Conservation (phyloP, 2,797 vertebrate genomes). For the Hephaestus fuliginosus region DNA sequence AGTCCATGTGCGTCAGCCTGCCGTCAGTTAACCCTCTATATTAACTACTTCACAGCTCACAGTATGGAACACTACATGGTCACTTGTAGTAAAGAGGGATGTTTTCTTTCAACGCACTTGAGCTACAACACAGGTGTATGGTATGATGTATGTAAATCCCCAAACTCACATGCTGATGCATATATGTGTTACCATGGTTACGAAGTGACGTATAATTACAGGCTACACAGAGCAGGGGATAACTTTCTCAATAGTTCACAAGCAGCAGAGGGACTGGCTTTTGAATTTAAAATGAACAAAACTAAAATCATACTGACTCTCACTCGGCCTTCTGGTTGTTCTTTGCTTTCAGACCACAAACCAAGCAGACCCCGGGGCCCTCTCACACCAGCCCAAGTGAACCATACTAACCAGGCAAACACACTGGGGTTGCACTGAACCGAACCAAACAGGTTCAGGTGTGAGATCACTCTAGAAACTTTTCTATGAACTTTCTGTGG, state of each 20-base stretch:
- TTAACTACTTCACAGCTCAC: constrained; percentile 3
- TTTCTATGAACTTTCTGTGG: no score
- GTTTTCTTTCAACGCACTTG: not conserved
- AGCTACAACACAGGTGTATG: not conserved
- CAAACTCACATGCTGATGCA: no score
- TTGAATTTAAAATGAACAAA: no score
- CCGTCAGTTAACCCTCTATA: constrained; percentile 5
- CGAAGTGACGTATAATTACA: not conserved
- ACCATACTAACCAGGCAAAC: no score
- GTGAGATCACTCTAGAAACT: no score
- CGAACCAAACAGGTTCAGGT: no score
- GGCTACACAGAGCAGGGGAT: not conserved
- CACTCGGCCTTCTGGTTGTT: not conserved
- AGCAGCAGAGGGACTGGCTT: not conserved
- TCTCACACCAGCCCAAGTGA: no score
- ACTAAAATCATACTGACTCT: no score
- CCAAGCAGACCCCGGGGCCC: no score
- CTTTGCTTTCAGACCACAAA: not conserved
- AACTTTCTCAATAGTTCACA: not conserved
- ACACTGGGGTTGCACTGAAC: no score
- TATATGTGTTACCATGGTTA: constrained; percentile 1
- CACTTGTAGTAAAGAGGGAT: not conserved
- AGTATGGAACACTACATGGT: not conserved
- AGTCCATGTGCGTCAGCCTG: not conserved
- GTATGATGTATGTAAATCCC: not conserved